Evolutionary conservation across 2,888 invertebrate species (phyloP).

Genomic region (Alviniconcha strummeri): DNA sequence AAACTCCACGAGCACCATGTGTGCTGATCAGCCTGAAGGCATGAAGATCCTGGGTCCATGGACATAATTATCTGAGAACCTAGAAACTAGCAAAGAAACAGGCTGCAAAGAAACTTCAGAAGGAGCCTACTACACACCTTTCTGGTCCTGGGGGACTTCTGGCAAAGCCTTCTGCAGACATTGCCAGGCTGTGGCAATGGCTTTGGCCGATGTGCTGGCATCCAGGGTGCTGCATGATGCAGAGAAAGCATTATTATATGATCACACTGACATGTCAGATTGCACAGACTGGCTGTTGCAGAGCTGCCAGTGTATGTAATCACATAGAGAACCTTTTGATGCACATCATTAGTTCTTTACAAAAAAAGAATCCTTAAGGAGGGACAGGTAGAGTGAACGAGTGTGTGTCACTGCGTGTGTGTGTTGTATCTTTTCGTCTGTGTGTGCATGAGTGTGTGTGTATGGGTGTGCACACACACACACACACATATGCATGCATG

Average conservation of each 20-base stretch:
- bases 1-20: no score
- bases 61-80: no score
- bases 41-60: no score
- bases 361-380: no score
- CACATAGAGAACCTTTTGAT: no score
- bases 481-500: not conserved
- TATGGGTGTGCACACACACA: not conserved
- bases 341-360: not conserved
- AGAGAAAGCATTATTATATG: not conserved
- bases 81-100: no score
- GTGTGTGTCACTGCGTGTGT: conserved; percentile 15
- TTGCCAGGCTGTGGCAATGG: conserved; percentile 14
- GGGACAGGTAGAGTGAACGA: not conserved
- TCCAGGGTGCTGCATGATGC: not conserved
- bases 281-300: no score
- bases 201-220: not conserved
- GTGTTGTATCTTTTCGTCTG: not conserved
- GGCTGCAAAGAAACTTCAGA: no score
- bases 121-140: not conserved
- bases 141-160: not conserved
- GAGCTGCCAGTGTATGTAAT: no score
- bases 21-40: no score
- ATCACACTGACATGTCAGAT: no score
- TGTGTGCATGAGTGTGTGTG: conserved; percentile 9
- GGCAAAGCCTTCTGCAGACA: not conserved